Percentiles rank a stretch among this genome's conserved stretches.
These are phyloP conservation scores for Aegithalos caudatus DNA, from an alignment of 2,113 vertebrate species.

Conservation along the genomic window DNA sequence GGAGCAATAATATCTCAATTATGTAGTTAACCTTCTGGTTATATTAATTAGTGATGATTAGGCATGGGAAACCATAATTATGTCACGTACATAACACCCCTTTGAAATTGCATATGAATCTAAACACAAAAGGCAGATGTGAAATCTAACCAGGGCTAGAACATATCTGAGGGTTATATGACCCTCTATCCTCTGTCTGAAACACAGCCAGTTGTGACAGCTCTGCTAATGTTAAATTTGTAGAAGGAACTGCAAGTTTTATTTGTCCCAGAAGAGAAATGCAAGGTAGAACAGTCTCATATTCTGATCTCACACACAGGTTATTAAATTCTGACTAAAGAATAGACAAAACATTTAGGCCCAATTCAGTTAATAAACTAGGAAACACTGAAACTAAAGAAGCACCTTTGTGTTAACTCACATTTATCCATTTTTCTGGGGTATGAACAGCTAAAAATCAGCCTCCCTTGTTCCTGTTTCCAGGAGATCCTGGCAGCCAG, in stretches of 20 bases:
- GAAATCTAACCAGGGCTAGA: background rate
- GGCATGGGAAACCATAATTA: constrained; percentile 40
- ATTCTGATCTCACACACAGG: background rate
- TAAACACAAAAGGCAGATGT: constrained; percentile 19
- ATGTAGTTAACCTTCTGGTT: constrained; percentile 62
- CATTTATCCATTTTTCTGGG: background rate
- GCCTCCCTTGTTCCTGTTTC: background rate
- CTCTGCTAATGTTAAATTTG: background rate
- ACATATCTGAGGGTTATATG: background rate
- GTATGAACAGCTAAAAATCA: background rate
- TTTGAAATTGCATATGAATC: background rate
- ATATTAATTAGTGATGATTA: constrained; percentile 61
- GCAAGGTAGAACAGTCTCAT: background rate
- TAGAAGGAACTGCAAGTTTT: background rate
- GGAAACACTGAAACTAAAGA: background rate
- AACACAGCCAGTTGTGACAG: background rate
- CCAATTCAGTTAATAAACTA: background rate
- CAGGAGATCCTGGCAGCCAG: background rate
- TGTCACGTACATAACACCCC: background rate
- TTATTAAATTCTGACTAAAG: background rate
- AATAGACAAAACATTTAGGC: background rate
- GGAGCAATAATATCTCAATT: constrained; percentile 47
- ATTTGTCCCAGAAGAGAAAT: background rate
- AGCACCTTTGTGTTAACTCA: background rate
- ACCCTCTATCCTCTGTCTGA: background rate